A percentile compares a stretch with the other conserved stretches of the same genome.
Conservation (phyloP, 2,797 vertebrate species). For the Scolopax rusticola region DNA sequence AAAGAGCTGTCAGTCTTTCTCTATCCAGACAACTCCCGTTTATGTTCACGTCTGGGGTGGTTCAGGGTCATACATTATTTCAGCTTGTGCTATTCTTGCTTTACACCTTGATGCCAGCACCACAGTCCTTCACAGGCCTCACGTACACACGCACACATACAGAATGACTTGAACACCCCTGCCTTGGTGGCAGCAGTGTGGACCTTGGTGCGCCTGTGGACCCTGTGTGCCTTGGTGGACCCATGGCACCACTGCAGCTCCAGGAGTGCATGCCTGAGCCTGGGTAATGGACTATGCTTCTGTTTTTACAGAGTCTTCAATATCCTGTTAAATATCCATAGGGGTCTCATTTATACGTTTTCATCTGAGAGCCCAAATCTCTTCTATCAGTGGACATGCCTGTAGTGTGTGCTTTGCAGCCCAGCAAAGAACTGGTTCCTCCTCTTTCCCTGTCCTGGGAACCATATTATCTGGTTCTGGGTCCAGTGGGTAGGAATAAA, state of each 20-base stretch:
- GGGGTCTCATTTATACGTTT: not conserved
- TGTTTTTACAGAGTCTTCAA: not conserved
- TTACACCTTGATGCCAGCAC: not conserved
- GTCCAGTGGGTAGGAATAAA: not conserved
- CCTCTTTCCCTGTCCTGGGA: not conserved
- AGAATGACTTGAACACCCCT: not conserved
- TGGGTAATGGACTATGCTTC: not conserved
- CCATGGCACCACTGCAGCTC: not conserved
- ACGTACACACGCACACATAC: rapidly evolving
- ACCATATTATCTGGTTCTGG: not conserved
- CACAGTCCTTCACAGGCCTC: not conserved
- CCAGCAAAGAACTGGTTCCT: not conserved
- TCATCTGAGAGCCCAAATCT: not conserved
- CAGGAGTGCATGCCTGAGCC: rapidly evolving
- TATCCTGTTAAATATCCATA: not conserved
- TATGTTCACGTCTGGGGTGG: not conserved
- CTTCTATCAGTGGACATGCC: rapidly evolving
- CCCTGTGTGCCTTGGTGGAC: not conserved
- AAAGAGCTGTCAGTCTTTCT: conserved; percentile 14
- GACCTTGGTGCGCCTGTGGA: too few species aligned
- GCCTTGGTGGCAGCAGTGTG: not conserved
- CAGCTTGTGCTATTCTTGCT: conserved; percentile 10
- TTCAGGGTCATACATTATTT: conserved; percentile 33
- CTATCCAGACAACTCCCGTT: not conserved
- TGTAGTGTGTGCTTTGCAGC: not conserved